Evolutionary conservation across 2,888 invertebrate species (phyloP).

Genomic region (Spicauda simplicius): DNA sequence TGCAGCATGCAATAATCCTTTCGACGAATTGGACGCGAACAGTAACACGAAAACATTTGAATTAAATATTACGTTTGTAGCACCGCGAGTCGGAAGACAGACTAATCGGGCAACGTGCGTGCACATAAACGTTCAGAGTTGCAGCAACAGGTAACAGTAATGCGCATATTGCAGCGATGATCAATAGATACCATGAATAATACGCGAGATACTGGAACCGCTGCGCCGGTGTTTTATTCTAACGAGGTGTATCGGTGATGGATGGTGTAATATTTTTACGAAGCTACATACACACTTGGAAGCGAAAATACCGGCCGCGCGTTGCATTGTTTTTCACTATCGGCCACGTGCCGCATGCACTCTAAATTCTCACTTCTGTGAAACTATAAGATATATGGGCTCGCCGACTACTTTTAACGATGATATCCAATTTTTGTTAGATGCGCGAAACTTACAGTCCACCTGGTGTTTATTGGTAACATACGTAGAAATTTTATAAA

Average conservation of each 20-base stretch:
- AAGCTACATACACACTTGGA: not conserved
- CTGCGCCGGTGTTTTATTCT: slow-evolving; percentile 1
- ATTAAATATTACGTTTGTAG: not conserved
- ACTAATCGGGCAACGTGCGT: not conserved
- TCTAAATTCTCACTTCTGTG: not conserved
- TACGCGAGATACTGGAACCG: slow-evolving; percentile 3
- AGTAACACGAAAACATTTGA: not conserved
- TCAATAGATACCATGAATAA: slow-evolving; percentile 25
- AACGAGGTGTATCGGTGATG: slow-evolving; percentile 8
- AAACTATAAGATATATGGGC: not conserved
- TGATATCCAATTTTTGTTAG: not conserved
- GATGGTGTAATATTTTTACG: slow-evolving; percentile 17
- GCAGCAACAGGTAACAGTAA: slow-evolving; percentile 24
- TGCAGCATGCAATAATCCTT: not conserved
- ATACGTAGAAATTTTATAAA: too few relatives aligned
- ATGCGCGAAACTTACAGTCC: not conserved
- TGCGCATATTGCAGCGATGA: slow-evolving; percentile 9
- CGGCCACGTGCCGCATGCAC: not conserved
- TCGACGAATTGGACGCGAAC: not conserved
- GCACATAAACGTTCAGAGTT: slow-evolving; percentile 5
- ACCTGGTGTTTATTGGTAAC: not conserved
- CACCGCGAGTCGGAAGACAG: not conserved
- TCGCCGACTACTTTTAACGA: not conserved
- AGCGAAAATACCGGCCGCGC: not conserved
- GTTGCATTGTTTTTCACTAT: not conserved